Evolutionary conservation across 1,140 invertebrate genomes (phyloP), one percentile per base, ranked within the genome.

Genomic region (Pogonus chalceus): DNA sequence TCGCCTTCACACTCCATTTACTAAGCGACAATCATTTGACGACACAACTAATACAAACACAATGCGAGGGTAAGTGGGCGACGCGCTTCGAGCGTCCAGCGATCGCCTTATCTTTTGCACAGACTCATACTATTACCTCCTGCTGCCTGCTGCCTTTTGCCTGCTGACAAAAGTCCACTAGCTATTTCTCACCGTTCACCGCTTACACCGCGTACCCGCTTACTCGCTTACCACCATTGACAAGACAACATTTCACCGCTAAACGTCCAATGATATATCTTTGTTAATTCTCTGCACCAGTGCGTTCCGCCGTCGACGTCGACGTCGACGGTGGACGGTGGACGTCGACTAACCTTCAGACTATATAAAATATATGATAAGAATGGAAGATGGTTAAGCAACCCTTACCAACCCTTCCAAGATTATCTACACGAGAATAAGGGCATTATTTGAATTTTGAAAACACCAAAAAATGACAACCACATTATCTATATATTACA

Each of bases 31-130:
- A 43, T 43, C 7, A 43, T 43, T 43, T 43, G 37, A 43, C 37
- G 37, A 43, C 37, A 43, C 37, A 43, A 43, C 37, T 43, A 43
- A 43, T 43, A 43, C 37, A 43, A 43, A 43, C 18, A 43, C 37
- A 43, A 43, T 43, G 37, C 37, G 37, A 43, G 37, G 37, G 18
- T 43, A 43, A 43, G 37, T 43, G 9, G 37, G 4, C 4, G 7
- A 16, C 37, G 37, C 37, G 37, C 18, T 43, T 4, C 37, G 7
- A 18, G 37, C 37, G 37, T 12, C 37, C 18, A 43, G 37, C 37
- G 37, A 43, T 43, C 37, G 37, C 37, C 37, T 43, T 43, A 43
- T 43, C 37, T 43, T 4, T 43, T 16, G 18, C 37, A 4, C 18
- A 43, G 4, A 4, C 18, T 18, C 37, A 7, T 18, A 43, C 37